Conservation (phyloP, 2,888 invertebrate genomes). For the Caenorhabditis sp. region DNA sequence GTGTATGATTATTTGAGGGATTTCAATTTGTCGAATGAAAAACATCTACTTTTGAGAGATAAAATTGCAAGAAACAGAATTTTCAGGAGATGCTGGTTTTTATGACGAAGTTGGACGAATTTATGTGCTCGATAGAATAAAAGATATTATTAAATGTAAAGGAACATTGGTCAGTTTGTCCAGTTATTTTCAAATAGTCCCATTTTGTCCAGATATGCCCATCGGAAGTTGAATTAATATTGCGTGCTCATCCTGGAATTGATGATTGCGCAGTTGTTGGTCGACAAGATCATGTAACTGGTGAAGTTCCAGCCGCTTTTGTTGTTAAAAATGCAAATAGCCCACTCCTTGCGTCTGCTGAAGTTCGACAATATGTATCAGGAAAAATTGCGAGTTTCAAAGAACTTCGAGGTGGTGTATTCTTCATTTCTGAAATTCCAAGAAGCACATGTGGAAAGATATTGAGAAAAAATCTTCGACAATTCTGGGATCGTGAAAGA, state of each 20-base stretch:
- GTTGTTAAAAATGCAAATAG: conserved; percentile 57
- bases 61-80: not conserved
- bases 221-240: conserved; percentile 62
- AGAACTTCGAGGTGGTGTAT: conserved; percentile 67
- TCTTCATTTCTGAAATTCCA: conserved; percentile 68
- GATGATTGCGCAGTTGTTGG: conserved; percentile 69
- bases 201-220: conserved; percentile 58
- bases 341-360: conserved; percentile 61
- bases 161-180: conserved; percentile 53
- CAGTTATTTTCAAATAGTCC: not conserved
- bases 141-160: conserved; percentile 80
- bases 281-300: conserved; percentile 63
- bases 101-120: conserved; percentile 82
- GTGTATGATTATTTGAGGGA: too few relatives aligned
- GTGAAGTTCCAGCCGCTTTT: conserved; percentile 68
- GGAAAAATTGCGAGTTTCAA: conserved; percentile 67
- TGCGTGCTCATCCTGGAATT: conserved; percentile 65
- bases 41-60: conserved; percentile 71
- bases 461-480: conserved; percentile 56
- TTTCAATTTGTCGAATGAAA: too few relatives aligned
- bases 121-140: conserved; percentile 84
- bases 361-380: conserved; percentile 65
- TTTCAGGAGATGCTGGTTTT: conserved; percentile 81
- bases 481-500: conserved; percentile 65
- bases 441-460: conserved; percentile 64